Base-by-base conservation (phyloP, 2,113 vertebrate genomes). In the Syngnathoides biaculeatus region DNA sequence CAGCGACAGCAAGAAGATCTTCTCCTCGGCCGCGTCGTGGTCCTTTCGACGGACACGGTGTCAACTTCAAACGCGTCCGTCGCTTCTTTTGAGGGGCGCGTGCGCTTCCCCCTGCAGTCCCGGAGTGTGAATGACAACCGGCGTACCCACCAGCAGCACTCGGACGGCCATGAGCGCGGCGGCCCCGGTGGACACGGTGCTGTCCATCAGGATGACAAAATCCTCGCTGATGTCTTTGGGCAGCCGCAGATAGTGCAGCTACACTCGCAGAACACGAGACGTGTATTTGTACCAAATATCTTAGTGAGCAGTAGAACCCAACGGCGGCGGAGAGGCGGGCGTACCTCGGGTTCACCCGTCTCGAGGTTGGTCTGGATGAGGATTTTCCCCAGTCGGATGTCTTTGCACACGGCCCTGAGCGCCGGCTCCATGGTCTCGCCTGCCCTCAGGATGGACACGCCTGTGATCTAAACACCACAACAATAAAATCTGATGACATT, bases 381-480 rank as follows among this genome's bases (percentile, higher is more conserved):
- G 82, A 96, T 96, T 90, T 96, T 96, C 48, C 95, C 94, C 50
- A 96, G 89, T 13, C 94, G 86, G 82, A 96, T 96, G 85, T 96
- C 95, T 84, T 96, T 96, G 77, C 95, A 95, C 2, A 96, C 94
- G 0, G 95, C 94, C 0, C 90, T 95, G 58, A 96, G 91, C 0
- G 95, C 94, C 85, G 93, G 95, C 79, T 96, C 95, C 95, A 96
- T 96, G 17, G 95, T 96, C 90, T 96, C 95, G 0, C 95, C 95
- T 0, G 95, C 95, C 0, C 95, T 89, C 66, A 96, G 90, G 78
- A 96, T 95, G 63, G 94, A 96, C 58, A 96, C 93, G 0, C 94
- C 95, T 0, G 95, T 95, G 78, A 96, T 94, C 95, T 96, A 61
- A 22, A 67, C 30, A 67, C 30, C 1, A 40, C 50, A 57, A 56